These are phyloP conservation scores for Poecilia gillii DNA, from an alignment of 2,797 vertebrate genomes.

Conservation along the genomic window DNA sequence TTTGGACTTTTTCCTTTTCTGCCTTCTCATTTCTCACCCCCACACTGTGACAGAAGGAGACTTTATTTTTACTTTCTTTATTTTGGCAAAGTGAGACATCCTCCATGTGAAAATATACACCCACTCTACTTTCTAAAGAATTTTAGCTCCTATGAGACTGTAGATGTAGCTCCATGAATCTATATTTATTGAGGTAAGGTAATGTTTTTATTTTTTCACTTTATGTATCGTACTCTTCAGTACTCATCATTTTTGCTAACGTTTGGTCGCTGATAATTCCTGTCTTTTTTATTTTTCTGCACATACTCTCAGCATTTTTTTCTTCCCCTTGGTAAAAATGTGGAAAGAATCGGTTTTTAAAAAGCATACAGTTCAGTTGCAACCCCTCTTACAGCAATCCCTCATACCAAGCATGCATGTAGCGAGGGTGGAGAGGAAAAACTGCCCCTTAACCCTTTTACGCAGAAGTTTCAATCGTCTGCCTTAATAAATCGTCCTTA, in stretches of 20 bases:
- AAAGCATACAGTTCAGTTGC: neutral
- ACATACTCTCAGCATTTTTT: neutral
- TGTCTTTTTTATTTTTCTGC: neutral
- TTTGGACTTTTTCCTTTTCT: conserved; percentile 8
- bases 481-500: no score
- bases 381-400: neutral
- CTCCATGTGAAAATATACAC: conserved; percentile 1
- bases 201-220: conserved; percentile 10
- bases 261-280: conserved; percentile 11
- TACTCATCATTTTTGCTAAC: conserved; percentile 15
- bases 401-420: neutral
- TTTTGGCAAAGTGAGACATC: conserved; percentile 34
- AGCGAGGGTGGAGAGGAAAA: no score
- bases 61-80: conserved; percentile 25
- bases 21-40: conserved; percentile 14
- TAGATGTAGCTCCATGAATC: conserved; percentile 1
- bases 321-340: neutral
- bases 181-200: neutral
- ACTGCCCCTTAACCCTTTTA: no score
- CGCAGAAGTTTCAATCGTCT: no score
- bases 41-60: conserved; percentile 14
- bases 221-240: conserved; percentile 8
- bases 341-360: neutral
- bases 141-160: conserved; percentile 7
- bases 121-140: conserved; percentile 14